Base-by-base conservation (phyloP, 2,888 invertebrate genomes). In the Cerceris ruficornis region DNA sequence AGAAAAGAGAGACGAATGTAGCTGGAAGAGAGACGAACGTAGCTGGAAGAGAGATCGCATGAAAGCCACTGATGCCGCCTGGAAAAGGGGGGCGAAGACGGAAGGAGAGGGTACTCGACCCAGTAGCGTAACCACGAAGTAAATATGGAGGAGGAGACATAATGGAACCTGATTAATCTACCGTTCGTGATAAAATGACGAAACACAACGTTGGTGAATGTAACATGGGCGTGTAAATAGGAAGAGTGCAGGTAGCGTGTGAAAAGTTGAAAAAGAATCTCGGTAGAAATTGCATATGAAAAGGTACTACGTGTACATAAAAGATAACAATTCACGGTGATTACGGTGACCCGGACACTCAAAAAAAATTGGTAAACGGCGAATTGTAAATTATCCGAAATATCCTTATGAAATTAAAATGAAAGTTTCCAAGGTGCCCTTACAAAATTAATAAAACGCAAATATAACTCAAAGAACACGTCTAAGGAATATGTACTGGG, bases 61-160 rank as follows among this genome's bases (percentile, higher is more conserved):
- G 77, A 82, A 84, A 79, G 75, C 82, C 71, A 72, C 80, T 83
- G 72, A 77, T 77, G 80, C 71, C 28, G 61, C 55, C 65, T 39
- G 65, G 49, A 52, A 60, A 67, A 42, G 62, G 52, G 77, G 77
- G 46, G 62, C 52, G 59, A 71, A 74, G 79, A 75, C 70, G 52
- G 66, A 64, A 77, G 81, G 77, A 79, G 76, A 77, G 77, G 74
- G 68, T 75, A 79, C 65, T 77, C 64, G 75, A 82, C 76, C 80
- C 85, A 83, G 75, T 75, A 81, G 81, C 78, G 84, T 78, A 80
- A 78, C 74, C 65, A 75, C 61, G 65, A 49, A 59, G 14, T 59
- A 62, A 72, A 60, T 62, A 55, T 54, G 61, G 43, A 69, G 28
- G 41, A 55, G 66, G 50, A 70, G 43, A 66, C 52, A 59, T 71